Evolutionary conservation across 2,888 invertebrate genomes (phyloP), one percentile per base, ranked within the genome.

Genomic region (Gnatocerus cornutus): DNA sequence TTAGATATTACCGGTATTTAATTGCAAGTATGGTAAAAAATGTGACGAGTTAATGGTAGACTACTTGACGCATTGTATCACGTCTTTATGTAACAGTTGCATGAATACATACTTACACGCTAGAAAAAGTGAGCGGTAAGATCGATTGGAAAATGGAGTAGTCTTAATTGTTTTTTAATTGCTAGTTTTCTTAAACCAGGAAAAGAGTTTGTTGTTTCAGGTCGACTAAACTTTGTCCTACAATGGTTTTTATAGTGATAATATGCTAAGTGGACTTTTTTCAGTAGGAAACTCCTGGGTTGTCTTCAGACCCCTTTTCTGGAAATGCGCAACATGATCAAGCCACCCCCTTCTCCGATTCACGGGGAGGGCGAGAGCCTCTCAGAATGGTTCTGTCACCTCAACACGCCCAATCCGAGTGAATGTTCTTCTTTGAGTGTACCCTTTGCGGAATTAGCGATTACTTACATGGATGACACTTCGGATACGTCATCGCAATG

Each of bases 281-380:
- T 0, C 79, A 88, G 88, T 69, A 87, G 86, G 48, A 89, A 89
- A 79, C 80, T 89, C 52, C 87, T 89, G 79, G 87, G 88, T 69
- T 89, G 89, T 81, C 86, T 89, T 74, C 88, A 89, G 83, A 86
- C 88, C 9, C 88, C 88, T 58, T 83, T 89, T 74, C 84, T 88
- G 77, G 87, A 89, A 78, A 81, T 89, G 80, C 84, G 87, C 66
- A 88, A 88, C 73, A 87, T 88, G 87, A 84, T 89, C 63, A 85
- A 87, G 76, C 87, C 88, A 2, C 84, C 84, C 0, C 81, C 84
- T 27, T 84, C 84, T 3, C 85, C 85, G 2, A 82, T 84, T 8
- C 82, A 81, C 43, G 77, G 77, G 41, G 80, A 84, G 69, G 84
- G 83, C 3, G 83, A 83, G 70, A 84, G 84, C 69, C 77, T 85